phyloP scores from a whole-genome alignment of 2,888 invertebrate genomes.

The Eupithecia pulchellata region DNA sequence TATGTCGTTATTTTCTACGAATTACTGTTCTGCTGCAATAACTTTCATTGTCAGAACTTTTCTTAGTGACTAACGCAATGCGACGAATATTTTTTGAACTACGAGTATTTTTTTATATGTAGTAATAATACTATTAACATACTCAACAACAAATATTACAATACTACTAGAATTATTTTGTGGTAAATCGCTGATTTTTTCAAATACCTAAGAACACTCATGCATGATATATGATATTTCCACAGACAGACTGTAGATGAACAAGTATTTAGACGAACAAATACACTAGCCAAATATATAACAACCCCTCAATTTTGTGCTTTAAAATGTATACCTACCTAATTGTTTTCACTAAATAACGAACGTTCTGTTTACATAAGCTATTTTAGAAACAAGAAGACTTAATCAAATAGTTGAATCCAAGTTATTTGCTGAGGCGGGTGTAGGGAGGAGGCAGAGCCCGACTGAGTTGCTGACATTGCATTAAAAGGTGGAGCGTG shows the following conservation, averaged over 20 bases:
- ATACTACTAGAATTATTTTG: not conserved
- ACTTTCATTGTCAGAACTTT: conserved; percentile 27
- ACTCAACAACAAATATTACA: not conserved
- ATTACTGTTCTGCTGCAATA: conserved; percentile 27
- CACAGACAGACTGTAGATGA: not conserved
- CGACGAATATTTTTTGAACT: conserved; percentile 16
- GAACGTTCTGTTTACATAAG: not conserved
- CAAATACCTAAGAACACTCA: not conserved
- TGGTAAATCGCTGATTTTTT: not conserved
- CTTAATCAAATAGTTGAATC: conserved; percentile 6
- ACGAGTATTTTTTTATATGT: not conserved
- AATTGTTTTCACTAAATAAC: not conserved
- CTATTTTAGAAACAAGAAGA: conserved; percentile 15
- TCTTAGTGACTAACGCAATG: conserved; percentile 31
- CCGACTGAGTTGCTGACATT: conserved; percentile 64
- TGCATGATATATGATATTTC: not conserved
- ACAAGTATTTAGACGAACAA: not conserved
- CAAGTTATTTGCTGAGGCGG: conserved; percentile 28
- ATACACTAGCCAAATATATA: not conserved
- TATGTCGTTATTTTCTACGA: conserved; percentile 44
- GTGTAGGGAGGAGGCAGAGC: conserved; percentile 39
- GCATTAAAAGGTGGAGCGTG: conserved; percentile 77
- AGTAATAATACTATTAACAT: not conserved
- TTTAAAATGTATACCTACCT: not conserved
- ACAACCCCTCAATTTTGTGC: not conserved